phyloP scores from a whole-genome alignment of 2,113 vertebrate genomes.

The Rhombomys opimus region DNA sequence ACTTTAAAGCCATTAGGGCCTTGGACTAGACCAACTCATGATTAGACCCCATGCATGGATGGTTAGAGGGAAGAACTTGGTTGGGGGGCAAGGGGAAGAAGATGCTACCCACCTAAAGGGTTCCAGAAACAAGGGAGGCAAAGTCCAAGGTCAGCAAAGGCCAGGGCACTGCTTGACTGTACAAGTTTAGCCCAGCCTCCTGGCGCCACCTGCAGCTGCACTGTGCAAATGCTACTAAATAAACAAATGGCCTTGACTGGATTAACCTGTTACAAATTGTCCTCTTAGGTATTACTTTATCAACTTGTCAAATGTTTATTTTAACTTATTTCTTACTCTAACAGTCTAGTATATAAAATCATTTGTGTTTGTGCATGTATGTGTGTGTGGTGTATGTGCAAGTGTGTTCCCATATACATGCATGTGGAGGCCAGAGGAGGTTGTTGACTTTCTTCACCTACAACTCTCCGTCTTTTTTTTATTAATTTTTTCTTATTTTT shows the following conservation, averaged over 20 bases:
- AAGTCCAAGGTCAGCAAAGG: background rate
- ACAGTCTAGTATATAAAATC: background rate
- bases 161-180: background rate
- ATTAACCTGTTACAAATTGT: background rate
- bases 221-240: background rate
- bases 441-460: no score
- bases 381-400: background rate
- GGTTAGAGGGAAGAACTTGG: background rate
- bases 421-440: background rate
- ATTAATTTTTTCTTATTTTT: no score
- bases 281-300: background rate
- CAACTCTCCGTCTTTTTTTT: background rate
- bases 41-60: background rate
- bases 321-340: background rate
- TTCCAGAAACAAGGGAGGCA: background rate
- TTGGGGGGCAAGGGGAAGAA: background rate
- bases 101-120: background rate
- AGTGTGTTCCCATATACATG: background rate
- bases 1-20: background rate
- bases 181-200: background rate
- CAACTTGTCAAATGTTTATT: background rate
- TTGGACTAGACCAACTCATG: background rate
- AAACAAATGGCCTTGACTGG: background rate
- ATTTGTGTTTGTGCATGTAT: background rate
- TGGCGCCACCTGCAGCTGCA: no score